A percentile compares a stretch with the other conserved stretches of the same genome.
phyloP scores from a whole-genome alignment of 2,888 invertebrate genomes.

The Microctonus aethiopoides region DNA sequence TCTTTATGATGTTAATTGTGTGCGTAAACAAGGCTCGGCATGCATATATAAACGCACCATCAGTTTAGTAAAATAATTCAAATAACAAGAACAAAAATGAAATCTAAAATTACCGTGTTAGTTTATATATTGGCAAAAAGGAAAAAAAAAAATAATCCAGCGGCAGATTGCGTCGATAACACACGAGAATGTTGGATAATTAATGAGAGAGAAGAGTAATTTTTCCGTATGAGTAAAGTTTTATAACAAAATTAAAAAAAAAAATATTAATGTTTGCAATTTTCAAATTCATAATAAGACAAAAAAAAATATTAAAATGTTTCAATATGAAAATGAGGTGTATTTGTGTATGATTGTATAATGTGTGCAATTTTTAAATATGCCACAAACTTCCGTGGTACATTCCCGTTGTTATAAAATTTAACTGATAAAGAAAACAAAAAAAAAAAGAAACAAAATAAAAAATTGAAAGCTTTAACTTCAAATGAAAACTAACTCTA shows the following conservation, averaged over 20 bases:
- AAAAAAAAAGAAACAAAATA: constrained; percentile 38
- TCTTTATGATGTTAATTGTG: constrained; percentile 36
- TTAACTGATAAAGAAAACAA: constrained; percentile 41
- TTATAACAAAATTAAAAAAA: background rate
- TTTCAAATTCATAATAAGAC: background rate
- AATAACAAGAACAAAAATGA: background rate
- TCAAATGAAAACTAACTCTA: constrained; percentile 56
- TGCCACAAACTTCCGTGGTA: constrained; percentile 41
- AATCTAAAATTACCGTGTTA: constrained; percentile 11
- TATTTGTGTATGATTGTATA: constrained; percentile 34
- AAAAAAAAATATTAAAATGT: constrained; percentile 33
- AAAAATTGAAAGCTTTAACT: constrained; percentile 63
- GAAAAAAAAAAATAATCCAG: background rate
- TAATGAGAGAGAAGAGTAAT: background rate
- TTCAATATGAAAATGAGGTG: constrained; percentile 33
- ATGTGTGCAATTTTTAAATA: constrained; percentile 34
- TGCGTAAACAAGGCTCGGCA: constrained; percentile 42
- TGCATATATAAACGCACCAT: constrained; percentile 26
- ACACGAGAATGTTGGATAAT: background rate
- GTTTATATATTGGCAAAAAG: constrained; percentile 12
- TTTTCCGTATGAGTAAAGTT: constrained; percentile 8
- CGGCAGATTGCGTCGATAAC: constrained; percentile 32
- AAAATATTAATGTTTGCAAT: background rate
- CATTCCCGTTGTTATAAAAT: constrained; percentile 55
- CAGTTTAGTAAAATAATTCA: constrained; percentile 9